Evolutionary conservation across 2,797 vertebrate species (phyloP).

Genomic region (Hybognathus amarus): DNA sequence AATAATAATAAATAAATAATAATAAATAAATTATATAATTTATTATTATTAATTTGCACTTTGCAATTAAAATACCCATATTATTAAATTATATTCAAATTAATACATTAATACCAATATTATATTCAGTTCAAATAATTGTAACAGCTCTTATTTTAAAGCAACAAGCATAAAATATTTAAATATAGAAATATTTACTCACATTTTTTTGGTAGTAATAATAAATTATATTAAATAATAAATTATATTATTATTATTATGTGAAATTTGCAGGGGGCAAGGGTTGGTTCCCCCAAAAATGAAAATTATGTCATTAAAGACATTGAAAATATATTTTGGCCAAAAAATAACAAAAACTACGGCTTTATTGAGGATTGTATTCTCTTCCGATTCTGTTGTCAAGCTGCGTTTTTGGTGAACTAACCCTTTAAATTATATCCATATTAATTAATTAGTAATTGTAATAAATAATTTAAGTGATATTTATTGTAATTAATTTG

Average conservation of each 20-base stretch:
- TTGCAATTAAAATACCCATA: background rate
- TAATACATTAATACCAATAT: background rate
- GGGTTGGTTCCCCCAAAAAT: no score
- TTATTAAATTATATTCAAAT: background rate
- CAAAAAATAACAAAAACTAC: no score
- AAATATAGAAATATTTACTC: background rate
- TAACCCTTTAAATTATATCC: background rate
- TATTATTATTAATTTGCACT: background rate
- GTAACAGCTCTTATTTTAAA: background rate
- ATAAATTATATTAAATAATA: background rate
- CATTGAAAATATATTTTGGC: no score
- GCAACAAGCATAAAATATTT: background rate
- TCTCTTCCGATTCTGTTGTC: no score
- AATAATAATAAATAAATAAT: no score
- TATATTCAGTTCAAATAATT: background rate
- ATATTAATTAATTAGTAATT: background rate
- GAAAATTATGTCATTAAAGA: no score
- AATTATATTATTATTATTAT: background rate
- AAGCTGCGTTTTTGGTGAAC: no score
- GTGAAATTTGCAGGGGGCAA: background rate
- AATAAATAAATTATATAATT: background rate
- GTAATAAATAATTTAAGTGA: background rate
- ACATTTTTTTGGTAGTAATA: background rate
- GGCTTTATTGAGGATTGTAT: no score
- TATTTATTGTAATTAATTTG: background rate